phyloP scores from a whole-genome alignment of 2,113 vertebrate genomes.

The Heterochromis multidens region DNA sequence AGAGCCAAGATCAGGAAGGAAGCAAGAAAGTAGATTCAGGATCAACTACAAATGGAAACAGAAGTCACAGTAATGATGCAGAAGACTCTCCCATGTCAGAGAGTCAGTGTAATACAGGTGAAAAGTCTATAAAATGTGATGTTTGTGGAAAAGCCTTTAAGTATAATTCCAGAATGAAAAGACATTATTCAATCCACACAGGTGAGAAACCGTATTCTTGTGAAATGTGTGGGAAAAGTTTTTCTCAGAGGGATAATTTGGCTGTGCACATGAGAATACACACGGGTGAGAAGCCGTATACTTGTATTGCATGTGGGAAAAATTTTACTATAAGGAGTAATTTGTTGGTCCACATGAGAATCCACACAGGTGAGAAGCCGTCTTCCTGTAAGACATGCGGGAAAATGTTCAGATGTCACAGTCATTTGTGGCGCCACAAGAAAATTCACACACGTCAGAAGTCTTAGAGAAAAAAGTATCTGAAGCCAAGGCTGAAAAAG shows the following conservation, averaged over 20 bases:
- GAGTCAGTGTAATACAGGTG: background rate
- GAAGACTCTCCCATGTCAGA: background rate
- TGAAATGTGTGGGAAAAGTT: background rate
- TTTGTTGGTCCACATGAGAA: background rate
- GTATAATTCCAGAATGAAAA: background rate
- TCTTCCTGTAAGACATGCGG: background rate
- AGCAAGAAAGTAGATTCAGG: background rate
- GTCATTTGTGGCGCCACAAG: background rate
- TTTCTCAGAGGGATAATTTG: background rate
- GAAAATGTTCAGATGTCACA: background rate
- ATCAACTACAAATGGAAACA: background rate
- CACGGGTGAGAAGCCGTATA: background rate
- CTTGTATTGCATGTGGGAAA: background rate
- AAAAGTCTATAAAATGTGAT: background rate
- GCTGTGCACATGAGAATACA: background rate
- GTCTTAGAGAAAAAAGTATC: background rate
- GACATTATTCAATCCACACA: background rate
- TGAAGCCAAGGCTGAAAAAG: background rate
- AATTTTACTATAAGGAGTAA: background rate
- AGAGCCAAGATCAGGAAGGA: background rate
- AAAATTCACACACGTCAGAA: background rate
- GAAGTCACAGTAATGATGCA: background rate
- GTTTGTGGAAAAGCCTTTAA: background rate
- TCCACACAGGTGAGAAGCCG: background rate
- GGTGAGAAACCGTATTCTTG: background rate